Base-by-base conservation (phyloP, 2,113 vertebrate genomes). In the Oncorhynchus masou region DNA sequence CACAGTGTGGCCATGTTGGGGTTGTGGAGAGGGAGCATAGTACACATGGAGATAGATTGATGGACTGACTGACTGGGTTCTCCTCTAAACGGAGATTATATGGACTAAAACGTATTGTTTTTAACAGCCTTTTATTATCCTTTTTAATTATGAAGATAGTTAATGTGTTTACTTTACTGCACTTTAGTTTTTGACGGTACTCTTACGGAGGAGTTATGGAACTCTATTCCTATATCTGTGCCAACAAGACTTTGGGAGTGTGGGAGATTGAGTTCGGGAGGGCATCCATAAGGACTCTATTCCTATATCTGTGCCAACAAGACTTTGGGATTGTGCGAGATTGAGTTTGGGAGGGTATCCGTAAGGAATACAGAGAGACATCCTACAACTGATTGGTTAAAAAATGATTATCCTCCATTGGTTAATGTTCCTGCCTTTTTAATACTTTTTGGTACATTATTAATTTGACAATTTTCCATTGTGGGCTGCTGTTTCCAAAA, bases 121-220 rank as follows among this genome's bases (percentile, higher is more conserved):
- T 88, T 82, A 81, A 86, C 88, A 79, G 82, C 73, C 85, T 82
- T 86, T 81, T 84, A 71, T 74, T 79, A 68, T 87, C 22, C 25
- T 83, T 85, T 88, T 84, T 62, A 83, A 34, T 69, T 72, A 85
- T 67, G 70, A 78, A 66, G 71, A 68, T 49, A 68, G 71, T 25
- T 20, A 4, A 73, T 51, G 71, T 68, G 70, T 88, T 45, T 82
- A 79, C 78, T 85, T 89, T 79, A 73, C 74, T 78, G 79, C 74
- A 85, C 82, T 87, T 85, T 73, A 75, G 24, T 59, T 80, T 45
- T 78, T 51, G 24, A 59, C 31, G n/a, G 57, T 78, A 31, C 76
- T 76, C 31, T 34, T 34, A 15, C 79, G 76, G 34, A 20, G 77
- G 24, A 31, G 57, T 71, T 76, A 34, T 70, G 39, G 65, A 80